These are phyloP conservation scores for Phalloptychus januarius DNA, from an alignment of 2,797 vertebrate genomes.

Conservation along the genomic window DNA sequence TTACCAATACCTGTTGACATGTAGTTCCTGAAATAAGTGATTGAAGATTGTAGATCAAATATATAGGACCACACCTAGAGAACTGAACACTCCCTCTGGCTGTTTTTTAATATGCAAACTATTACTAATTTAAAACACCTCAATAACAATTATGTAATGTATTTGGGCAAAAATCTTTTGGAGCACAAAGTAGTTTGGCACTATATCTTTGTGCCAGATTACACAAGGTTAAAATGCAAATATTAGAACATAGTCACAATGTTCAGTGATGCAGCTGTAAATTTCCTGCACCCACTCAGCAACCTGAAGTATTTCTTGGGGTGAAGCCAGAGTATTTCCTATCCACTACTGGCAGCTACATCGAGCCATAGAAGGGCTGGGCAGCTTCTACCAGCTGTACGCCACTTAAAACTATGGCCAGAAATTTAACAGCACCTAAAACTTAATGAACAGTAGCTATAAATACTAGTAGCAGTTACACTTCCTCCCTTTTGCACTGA, in stretches of 20 bases:
- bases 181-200: not conserved
- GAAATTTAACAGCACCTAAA: conserved; percentile 47
- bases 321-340: conserved; percentile 30
- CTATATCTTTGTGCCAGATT: not conserved
- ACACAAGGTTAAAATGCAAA: conserved; percentile 2
- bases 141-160: not conserved
- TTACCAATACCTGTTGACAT: not conserved
- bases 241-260: not conserved
- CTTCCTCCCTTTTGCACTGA: conserved; percentile 17
- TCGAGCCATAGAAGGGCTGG: conserved; percentile 36
- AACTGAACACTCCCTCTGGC: not conserved
- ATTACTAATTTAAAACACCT: not conserved
- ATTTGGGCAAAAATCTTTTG: not conserved
- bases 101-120: not conserved
- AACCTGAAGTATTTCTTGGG: conserved; percentile 38
- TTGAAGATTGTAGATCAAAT: not conserved
- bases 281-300: conserved; percentile 13
- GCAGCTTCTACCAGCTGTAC: conserved; percentile 22
- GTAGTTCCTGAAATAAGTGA: not conserved
- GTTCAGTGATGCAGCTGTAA: conserved; percentile 4
- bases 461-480: conserved; percentile 54
- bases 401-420: conserved; percentile 58
- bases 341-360: conserved; percentile 19
- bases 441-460: conserved; percentile 56
- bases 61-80: not conserved